Conservation (phyloP, 2,797 vertebrate species). For the Chiloscyllium punctatum region DNA sequence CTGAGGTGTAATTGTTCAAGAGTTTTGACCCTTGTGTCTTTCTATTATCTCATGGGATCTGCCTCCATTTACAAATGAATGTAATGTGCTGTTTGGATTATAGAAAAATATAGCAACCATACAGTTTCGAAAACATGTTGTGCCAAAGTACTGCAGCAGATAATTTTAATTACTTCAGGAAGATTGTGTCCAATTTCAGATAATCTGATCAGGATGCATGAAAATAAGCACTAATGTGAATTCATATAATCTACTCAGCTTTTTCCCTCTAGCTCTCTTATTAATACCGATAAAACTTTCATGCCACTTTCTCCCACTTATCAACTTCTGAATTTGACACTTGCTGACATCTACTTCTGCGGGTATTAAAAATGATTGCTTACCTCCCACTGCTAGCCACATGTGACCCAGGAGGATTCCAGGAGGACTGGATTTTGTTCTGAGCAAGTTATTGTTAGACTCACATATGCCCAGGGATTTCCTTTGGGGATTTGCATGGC, state of each 20-base stretch:
- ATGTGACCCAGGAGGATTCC: not conserved
- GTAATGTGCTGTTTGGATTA: not conserved
- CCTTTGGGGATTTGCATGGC: not conserved
- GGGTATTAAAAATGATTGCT: not conserved
- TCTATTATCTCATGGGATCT: not conserved
- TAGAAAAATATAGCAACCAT: not conserved
- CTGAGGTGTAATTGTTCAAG: not conserved
- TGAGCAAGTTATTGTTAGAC: not conserved
- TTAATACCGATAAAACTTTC: not conserved
- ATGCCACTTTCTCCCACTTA: not conserved
- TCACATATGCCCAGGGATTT: not conserved
- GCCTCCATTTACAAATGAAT: not conserved
- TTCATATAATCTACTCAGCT: not conserved
- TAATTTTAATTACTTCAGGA: conserved; percentile 13
- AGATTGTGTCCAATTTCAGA: not conserved
- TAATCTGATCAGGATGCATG: not conserved
- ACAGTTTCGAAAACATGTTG: not conserved
- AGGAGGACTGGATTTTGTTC: not conserved
- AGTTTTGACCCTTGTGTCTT: not conserved
- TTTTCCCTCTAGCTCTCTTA: not conserved
- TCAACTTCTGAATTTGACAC: not conserved
- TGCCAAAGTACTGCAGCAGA: not conserved
- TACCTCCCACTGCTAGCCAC: not conserved
- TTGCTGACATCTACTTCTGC: not conserved
- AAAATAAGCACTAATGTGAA: not conserved